Evolutionary conservation across 2,888 invertebrate species (phyloP), one percentile per base, ranked within the genome.

Genomic region (Iselma pallidipennis): DNA sequence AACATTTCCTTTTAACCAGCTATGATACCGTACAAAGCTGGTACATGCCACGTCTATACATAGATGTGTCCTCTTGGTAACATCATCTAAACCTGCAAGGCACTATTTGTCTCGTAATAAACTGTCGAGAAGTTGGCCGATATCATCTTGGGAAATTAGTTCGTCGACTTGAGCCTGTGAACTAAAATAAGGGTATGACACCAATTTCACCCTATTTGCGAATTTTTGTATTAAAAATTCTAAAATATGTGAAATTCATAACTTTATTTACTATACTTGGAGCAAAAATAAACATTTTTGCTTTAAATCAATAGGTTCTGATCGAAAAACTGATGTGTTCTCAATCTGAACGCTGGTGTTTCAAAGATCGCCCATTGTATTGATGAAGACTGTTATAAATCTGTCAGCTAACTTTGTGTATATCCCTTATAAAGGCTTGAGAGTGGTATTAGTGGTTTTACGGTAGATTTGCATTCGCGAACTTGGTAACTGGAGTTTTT

Each of bases 401-500:
- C 76, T 77, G 76, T 75, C 78, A 73, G 57, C 65, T 60, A 71
- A 74, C 70, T 76, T 76, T 76, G 74, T 75, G 68, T 70, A 72
- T 71, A 71, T 72, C 71, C 74, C 73, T 69, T 68, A 70, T 72
- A 72, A 72, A 73, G 71, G 68, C 71, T 71, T 73, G 73, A 74
- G 74, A 78, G 71, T 73, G 73, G 78, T 75, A 78, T 79, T 78
- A 78, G 77, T 73, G 76, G 78, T 78, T 78, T 77, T 74, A 78
- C 77, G 75, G 75, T 75, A 78, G 77, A 78, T 78, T 78, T 79
- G 76, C 79, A 78, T 78, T 71, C 73, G 74, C 74, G 70, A 78
- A 78, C 72, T 79, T 76, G 75, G 72, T 69, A 71, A n/a, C n/a
- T n/a, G n/a, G n/a, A n/a, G n/a, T n/a, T n/a, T n/a, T n/a, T n/a